Percentiles rank a stretch among this genome's conserved stretches.
phyloP scores from a whole-genome alignment of 2,113 vertebrate species.

The Dasyprocta punctata region DNA sequence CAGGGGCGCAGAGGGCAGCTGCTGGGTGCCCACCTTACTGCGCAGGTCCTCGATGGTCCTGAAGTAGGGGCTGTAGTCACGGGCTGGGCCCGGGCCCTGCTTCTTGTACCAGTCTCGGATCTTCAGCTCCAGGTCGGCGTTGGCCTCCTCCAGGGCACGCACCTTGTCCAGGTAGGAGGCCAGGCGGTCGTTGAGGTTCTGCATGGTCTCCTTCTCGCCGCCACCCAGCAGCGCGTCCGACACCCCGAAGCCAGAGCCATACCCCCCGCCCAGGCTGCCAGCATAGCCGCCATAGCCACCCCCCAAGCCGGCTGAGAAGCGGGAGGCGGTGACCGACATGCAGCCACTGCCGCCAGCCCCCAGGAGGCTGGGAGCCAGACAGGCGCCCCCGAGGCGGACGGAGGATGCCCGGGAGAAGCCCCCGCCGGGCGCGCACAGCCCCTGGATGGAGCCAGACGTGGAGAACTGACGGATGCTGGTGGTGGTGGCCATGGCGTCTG shows the following conservation, averaged over 20 bases:
- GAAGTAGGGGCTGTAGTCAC: slow-evolving; percentile 94
- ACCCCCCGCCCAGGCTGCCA: slow-evolving; percentile 63
- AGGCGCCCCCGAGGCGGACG: neutral
- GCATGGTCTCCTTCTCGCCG: slow-evolving; percentile 87
- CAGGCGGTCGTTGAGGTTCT: slow-evolving; percentile 89
- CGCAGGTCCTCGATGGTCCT: slow-evolving; percentile 92
- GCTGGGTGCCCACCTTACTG: slow-evolving; percentile 88
- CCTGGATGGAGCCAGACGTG: slow-evolving; percentile 82
- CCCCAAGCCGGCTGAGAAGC: slow-evolving; percentile 63
- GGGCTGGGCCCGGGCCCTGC: slow-evolving; percentile 85
- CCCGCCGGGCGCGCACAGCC: slow-evolving; percentile 36
- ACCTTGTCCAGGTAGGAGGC: slow-evolving; percentile 88
- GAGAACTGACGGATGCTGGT: slow-evolving; percentile 83
- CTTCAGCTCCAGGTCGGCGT: slow-evolving; percentile 87
- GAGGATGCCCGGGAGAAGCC: slow-evolving; percentile 82
- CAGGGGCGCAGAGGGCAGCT: neutral
- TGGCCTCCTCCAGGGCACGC: slow-evolving; percentile 87
- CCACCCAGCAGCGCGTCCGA: slow-evolving; percentile 77
- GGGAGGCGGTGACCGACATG: slow-evolving; percentile 81
- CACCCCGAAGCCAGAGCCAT: neutral
- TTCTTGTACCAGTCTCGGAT: slow-evolving; percentile 86
- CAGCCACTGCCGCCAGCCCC: slow-evolving; percentile 78
- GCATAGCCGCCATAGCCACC: slow-evolving; percentile 38
- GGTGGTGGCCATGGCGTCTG: slow-evolving; percentile 74
- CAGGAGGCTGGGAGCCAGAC: slow-evolving; percentile 83